These are phyloP conservation scores for Harpalus rubripes DNA, from an alignment of 2,888 invertebrate species.

Conservation along the genomic window DNA sequence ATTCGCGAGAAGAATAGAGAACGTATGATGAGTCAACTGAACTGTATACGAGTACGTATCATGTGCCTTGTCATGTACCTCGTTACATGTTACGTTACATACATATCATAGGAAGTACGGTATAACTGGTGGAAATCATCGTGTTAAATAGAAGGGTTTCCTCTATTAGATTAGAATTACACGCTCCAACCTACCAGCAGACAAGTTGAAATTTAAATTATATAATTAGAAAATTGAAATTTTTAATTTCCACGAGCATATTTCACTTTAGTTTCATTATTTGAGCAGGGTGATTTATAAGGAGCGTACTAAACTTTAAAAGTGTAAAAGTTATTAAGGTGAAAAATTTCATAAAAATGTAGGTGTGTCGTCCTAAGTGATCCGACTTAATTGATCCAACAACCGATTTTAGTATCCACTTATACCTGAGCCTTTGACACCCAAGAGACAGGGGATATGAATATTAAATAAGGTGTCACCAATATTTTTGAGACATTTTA, in stretches of 20 bases:
- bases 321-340: too few species aligned
- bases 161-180: conserved; percentile 6
- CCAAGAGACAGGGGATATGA: too few species aligned
- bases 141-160: background rate
- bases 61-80: background rate
- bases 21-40: background rate
- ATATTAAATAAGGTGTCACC: too few species aligned
- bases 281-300: too few species aligned
- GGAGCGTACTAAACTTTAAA: too few species aligned
- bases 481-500: too few species aligned
- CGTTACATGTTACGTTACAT: background rate
- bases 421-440: too few species aligned
- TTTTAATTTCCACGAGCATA: background rate
- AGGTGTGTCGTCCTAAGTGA: too few species aligned
- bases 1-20: background rate
- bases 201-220: background rate
- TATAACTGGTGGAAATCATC: background rate
- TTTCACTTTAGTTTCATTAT: too few species aligned
- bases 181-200: background rate
- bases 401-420: too few species aligned
- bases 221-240: background rate
- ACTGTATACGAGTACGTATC: background rate
- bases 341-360: too few species aligned
- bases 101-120: background rate
- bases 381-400: too few species aligned